A percentile compares a stretch with the other conserved stretches of the same genome.
phyloP scores from a whole-genome alignment of 2,113 vertebrate genomes.

The Leiothrix lutea region DNA sequence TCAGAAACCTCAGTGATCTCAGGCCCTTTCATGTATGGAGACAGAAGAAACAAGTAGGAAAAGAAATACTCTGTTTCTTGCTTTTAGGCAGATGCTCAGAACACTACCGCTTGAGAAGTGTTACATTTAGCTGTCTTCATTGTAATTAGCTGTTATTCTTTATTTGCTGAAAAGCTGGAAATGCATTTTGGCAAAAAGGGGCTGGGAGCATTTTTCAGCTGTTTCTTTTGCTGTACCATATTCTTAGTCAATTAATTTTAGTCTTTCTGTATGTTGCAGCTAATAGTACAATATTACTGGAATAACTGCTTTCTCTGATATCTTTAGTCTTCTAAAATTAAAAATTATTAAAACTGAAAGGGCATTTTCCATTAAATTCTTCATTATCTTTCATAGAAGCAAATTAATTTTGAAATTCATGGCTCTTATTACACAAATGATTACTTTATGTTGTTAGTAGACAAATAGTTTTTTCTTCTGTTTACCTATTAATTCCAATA shows the following conservation, averaged over 20 bases:
- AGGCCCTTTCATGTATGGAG: accelerated
- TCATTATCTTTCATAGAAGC: slow-evolving; percentile 34
- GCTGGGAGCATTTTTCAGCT: slow-evolving; percentile 23
- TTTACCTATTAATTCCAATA: neutral
- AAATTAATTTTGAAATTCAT: slow-evolving; percentile 35
- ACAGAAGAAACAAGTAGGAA: neutral
- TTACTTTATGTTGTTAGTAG: neutral
- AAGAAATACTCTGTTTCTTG: neutral
- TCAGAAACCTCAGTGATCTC: neutral
- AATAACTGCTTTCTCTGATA: neutral
- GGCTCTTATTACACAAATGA: slow-evolving; percentile 6
- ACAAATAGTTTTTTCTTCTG: neutral
- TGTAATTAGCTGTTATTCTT: neutral
- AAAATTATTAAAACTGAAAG: slow-evolving; percentile 35
- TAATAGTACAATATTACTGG: neutral
- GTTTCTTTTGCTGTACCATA: neutral
- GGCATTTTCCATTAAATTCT: slow-evolving; percentile 19
- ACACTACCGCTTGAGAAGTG: neutral
- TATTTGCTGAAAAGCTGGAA: neutral
- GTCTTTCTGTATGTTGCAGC: neutral
- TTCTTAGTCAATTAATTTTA: slow-evolving; percentile 41
- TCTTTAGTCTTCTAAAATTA: slow-evolving; percentile 4
- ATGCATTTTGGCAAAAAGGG: neutral
- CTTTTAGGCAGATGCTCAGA: neutral
- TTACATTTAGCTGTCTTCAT: neutral